These are phyloP conservation scores for Hanleya hanleyi DNA, from an alignment of 2,888 invertebrate species.

Conservation along the genomic window DNA sequence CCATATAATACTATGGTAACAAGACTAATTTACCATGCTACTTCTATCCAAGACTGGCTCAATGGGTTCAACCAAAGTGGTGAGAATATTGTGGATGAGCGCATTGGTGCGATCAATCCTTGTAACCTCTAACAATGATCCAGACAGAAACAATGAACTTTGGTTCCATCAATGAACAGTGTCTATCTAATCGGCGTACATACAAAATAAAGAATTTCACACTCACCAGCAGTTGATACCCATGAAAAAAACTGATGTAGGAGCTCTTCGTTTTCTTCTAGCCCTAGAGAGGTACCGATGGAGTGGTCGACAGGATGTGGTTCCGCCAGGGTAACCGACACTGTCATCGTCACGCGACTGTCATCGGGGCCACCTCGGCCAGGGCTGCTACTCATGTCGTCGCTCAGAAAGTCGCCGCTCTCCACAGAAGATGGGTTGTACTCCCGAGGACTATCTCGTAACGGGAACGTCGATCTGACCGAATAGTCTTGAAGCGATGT, in stretches of 20 bases:
- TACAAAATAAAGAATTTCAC: no score
- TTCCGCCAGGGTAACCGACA: background rate
- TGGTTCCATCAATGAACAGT: no score
- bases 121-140: no score
- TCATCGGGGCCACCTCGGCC: background rate
- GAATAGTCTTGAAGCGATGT: background rate
- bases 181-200: no score
- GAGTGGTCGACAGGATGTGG: background rate
- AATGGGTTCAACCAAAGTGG: no score
- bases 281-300: constrained; percentile 4
- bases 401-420: background rate
- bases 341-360: background rate
- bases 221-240: constrained; percentile 55
- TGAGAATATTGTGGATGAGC: no score
- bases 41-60: no score
- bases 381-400: background rate
- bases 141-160: no score
- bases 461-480: background rate
- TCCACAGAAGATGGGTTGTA: background rate
- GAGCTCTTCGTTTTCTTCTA: constrained; percentile 45
- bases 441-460: no score
- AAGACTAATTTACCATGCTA: no score
- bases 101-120: no score
- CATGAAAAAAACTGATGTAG: constrained; percentile 54
- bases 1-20: no score